Evolutionary conservation across 2,888 invertebrate genomes (phyloP).

Genomic region (Augochlorella aurata): DNA sequence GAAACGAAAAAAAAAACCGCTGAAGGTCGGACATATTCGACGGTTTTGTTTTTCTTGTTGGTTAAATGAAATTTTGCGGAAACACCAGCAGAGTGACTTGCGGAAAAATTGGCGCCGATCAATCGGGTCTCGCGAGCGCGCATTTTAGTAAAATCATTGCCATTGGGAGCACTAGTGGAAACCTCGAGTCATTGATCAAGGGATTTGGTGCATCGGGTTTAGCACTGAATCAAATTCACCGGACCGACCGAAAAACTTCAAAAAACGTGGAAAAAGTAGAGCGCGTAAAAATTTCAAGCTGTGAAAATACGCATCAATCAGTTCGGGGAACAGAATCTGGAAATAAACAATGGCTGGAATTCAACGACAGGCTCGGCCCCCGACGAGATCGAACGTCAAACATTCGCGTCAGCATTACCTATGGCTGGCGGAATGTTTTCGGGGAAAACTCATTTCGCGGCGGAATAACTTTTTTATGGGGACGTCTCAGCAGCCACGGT

Average conservation of each 20-base stretch:
- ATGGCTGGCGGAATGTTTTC: neutral
- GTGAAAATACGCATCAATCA: constrained; percentile 8
- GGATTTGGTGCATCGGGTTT: neutral
- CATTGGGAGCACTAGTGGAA: neutral
- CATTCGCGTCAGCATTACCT: neutral
- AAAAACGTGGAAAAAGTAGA: neutral
- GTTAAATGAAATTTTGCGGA: too few species aligned
- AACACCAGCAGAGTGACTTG: too few species aligned
- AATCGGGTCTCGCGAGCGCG: neutral
- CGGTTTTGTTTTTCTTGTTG: too few species aligned
- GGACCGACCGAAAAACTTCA: neutral
- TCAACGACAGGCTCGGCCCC: neutral
- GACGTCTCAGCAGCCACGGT: neutral
- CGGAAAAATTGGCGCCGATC: too few species aligned
- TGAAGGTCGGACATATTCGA: too few species aligned
- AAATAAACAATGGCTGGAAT: neutral
- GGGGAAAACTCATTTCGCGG: neutral
- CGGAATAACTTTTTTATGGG: neutral
- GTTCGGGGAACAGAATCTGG: neutral
- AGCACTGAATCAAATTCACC: neutral
- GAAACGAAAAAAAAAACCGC: too few species aligned
- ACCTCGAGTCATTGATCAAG: constrained; percentile 7
- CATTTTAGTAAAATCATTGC: neutral
- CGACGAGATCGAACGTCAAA: neutral
- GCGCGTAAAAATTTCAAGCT: constrained; percentile 3